Evolutionary conservation across 2,113 vertebrate species (phyloP), one percentile per base, ranked within the genome.

Genomic region (Petromus typicus): DNA sequence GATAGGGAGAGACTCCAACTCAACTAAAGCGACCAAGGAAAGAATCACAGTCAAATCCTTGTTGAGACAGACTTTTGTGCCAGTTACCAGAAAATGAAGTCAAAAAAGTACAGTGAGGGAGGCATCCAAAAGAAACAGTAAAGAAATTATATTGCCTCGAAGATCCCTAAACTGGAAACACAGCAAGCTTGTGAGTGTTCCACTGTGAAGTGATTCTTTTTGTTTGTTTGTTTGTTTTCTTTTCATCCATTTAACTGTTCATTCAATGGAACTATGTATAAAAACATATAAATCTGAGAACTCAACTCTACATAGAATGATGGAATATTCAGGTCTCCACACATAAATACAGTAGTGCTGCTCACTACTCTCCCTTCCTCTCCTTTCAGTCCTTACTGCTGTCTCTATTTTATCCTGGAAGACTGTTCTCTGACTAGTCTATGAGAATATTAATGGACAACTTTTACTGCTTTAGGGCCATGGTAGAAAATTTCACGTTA

Each of bases 301-400:
- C 56, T 18, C 56, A 57, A 17, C 56, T 20, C 17, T 20, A 57
- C 56, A 57, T 20, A 20, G 48, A 51, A 51, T 51, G 48, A 51
- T 51, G 48, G 48, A 20, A 57, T 16, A 57, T 20, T 57, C 56
- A 57, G 56, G 5, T 57, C 56, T 57, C 5, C 16, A 57, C 56
- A 57, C 17, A 20, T 57, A 57, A 4, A 92, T 94, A 98, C 95
- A 97, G 97, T 95, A 97, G 94, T 98, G 97, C 96, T 98, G 96
- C 91, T 83, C 91, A 97, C 96, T 95, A 86, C 95, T 97, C 91
- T 94, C 59, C 96, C 93, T 96, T 92, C 82, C 85, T 66, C 34
- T 85, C 67, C 91, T 87, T 82, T 75, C 95, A 64, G 95, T 97
- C 97, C 98, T 97, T 90, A 86, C 85, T 98, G 97, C 96, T 13